Evolutionary conservation across 2,888 invertebrate genomes (phyloP).

Genomic region (Phymatocera aterrima): DNA sequence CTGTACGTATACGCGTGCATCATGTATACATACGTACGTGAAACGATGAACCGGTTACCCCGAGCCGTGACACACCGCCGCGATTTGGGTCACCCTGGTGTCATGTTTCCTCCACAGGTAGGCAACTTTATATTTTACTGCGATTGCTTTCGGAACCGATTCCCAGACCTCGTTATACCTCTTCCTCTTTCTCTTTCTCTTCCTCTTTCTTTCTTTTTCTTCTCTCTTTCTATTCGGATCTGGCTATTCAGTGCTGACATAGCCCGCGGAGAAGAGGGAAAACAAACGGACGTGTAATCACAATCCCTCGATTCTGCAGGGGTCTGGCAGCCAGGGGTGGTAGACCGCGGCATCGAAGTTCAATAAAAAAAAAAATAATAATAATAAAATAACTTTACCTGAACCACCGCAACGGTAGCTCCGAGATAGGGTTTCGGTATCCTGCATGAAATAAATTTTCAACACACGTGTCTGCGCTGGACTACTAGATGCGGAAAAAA

Average conservation of each 20-base stretch:
- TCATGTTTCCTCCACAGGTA: constrained; percentile 22
- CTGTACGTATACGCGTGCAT: no score
- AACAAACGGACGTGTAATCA: constrained; percentile 25
- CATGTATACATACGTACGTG: no score
- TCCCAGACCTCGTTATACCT: constrained; percentile 43
- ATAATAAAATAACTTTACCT: constrained; percentile 12
- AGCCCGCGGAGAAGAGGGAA: background rate
- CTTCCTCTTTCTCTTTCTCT: constrained; percentile 18
- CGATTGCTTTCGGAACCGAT: constrained; percentile 55
- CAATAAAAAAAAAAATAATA: no score
- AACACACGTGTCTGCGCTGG: no score
- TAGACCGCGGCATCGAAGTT: background rate
- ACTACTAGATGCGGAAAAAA: background rate
- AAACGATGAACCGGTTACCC: background rate
- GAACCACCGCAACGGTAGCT: no score
- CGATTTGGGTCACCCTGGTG: constrained; percentile 31
- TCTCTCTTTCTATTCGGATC: background rate
- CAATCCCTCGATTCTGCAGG: background rate
- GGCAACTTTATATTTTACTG: constrained; percentile 53
- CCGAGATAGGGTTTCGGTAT: no score
- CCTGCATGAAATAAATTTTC: no score
- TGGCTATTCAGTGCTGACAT: constrained; percentile 1
- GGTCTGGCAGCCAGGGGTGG: background rate
- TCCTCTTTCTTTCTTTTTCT: background rate
- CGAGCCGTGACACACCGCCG: background rate